Conservation (phyloP, 2,797 vertebrate genomes). For the Stomatorhinus walkeri region DNA sequence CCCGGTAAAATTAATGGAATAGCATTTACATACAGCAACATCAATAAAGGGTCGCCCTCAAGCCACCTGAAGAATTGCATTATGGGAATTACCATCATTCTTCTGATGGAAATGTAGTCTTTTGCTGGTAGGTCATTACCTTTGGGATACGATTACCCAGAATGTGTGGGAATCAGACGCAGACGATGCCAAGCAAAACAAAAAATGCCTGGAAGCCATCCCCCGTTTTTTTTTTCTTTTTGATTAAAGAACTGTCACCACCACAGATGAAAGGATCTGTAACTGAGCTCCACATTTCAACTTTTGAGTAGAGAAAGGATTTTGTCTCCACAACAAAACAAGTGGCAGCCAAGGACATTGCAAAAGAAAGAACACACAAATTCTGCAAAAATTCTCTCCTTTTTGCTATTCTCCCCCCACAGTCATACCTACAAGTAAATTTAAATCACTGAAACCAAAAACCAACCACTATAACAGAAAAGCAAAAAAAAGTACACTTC, state of each 20-base stretch:
- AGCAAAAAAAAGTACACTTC: neutral
- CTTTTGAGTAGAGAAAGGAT: neutral
- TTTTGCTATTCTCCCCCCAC: neutral
- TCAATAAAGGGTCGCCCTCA: constrained; percentile 36
- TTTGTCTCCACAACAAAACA: neutral
- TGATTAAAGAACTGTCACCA: constrained; percentile 32
- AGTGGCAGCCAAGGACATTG: neutral
- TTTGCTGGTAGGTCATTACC: constrained; percentile 28
- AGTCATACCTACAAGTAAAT: neutral
- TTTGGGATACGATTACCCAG: constrained; percentile 36
- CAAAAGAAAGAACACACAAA: neutral
- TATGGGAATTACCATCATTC: constrained; percentile 25
- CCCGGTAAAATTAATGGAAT: neutral
- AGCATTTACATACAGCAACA: constrained; percentile 11
- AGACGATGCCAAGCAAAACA: constrained; percentile 31
- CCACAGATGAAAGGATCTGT: constrained; percentile 27
- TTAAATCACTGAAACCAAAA: neutral
- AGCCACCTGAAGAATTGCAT: constrained; percentile 18
- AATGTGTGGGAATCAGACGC: constrained; percentile 24
- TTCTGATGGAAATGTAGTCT: constrained; percentile 29
- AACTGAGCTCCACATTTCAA: constrained; percentile 26
- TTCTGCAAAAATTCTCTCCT: neutral
- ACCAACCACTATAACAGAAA: neutral
- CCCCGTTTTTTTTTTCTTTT: constrained; percentile 6
- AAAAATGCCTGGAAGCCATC: neutral